A percentile compares a stretch with the other conserved stretches of the same genome.
Conservation (phyloP, 2,113 vertebrate species). For the Parotia lawesii region DNA sequence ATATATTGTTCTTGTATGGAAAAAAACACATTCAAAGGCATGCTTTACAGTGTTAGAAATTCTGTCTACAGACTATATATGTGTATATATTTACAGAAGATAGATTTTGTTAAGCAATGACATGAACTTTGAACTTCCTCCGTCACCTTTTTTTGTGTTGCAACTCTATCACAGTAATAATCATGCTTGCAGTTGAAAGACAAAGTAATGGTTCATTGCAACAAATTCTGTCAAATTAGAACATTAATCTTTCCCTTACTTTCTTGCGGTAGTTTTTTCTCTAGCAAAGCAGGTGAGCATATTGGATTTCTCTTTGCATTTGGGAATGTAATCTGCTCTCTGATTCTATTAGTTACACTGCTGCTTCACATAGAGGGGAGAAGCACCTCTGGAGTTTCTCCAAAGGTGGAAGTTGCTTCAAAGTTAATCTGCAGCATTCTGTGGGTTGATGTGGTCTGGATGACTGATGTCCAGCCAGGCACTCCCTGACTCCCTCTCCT, state of each 20-base stretch:
- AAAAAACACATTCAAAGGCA: background rate
- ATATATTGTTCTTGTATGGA: background rate
- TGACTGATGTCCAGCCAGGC: background rate
- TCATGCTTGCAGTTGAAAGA: background rate
- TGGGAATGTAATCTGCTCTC: background rate
- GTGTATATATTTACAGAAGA: background rate
- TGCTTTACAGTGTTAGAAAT: background rate
- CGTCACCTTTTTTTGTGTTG: background rate
- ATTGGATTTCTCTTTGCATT: background rate
- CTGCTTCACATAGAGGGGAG: background rate
- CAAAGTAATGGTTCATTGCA: background rate
- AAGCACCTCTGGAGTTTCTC: background rate
- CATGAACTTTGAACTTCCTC: background rate
- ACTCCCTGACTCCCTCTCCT: background rate
- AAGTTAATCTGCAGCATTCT: background rate
- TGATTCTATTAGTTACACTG: background rate
- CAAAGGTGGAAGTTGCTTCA: background rate
- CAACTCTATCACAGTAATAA: background rate
- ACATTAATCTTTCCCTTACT: background rate
- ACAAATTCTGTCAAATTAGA: background rate
- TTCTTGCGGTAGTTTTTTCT: background rate
- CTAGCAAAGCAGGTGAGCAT: background rate
- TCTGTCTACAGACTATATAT: background rate
- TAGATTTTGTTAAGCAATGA: fast-evolving
- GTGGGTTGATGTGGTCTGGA: background rate